phyloP scores from a whole-genome alignment of 2,113 vertebrate genomes.

The Phodopus roborovskii region DNA sequence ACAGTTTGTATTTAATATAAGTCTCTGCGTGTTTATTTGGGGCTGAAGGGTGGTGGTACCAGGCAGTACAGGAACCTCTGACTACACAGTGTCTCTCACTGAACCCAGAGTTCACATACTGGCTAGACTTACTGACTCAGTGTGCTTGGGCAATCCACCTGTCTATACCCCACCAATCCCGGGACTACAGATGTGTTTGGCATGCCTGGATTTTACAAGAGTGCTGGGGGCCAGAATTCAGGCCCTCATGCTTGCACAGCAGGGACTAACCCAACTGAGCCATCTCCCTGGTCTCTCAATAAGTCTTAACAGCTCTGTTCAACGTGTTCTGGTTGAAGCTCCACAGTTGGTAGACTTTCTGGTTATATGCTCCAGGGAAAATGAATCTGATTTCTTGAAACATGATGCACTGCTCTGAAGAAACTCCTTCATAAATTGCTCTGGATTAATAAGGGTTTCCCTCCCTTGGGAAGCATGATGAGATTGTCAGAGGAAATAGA shows the following conservation, averaged over 20 bases:
- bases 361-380: not conserved
- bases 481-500: not conserved
- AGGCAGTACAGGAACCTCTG: no score
- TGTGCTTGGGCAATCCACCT: no score
- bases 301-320: not conserved
- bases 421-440: not conserved
- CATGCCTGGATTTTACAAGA: not conserved
- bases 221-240: not conserved
- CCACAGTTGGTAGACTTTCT: not conserved
- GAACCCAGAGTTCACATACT: not conserved
- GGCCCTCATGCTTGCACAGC: not conserved
- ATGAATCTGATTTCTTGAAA: slow-evolving; percentile 18
- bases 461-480: not conserved
- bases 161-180: not conserved
- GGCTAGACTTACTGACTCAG: not conserved
- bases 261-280: not conserved
- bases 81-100: not conserved
- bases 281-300: not conserved
- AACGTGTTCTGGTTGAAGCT: not conserved
- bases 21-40: no score
- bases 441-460: not conserved
- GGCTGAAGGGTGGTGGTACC: no score
- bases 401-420: not conserved
- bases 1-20: no score
- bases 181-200: not conserved